Evolutionary conservation across 2,113 vertebrate genomes (phyloP).

Genomic region (Crocuta crocuta): DNA sequence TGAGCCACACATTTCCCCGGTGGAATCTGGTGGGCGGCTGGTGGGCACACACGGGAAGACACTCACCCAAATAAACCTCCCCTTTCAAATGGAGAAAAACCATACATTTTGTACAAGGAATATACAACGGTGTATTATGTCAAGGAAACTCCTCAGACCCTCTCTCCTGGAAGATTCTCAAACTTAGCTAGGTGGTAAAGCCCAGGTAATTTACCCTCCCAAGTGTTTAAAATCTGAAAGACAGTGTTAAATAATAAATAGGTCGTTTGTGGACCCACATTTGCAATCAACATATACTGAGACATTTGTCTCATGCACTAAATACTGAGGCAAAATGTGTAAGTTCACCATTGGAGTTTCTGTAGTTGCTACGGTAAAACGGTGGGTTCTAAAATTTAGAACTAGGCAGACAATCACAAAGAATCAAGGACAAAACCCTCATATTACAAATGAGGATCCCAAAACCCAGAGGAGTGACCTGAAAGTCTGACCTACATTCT

Average conservation of each 20-base stretch:
- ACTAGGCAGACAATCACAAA: background rate
- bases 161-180: background rate
- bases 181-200: background rate
- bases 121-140: background rate
- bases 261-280: background rate
- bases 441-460: background rate
- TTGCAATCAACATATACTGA: background rate
- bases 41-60: too few relatives aligned
- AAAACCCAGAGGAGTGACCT: background rate
- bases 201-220: background rate
- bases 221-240: background rate
- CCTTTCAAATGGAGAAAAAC: background rate
- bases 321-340: background rate
- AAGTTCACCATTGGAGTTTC: background rate
- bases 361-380: background rate
- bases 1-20: background rate
- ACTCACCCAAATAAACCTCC: background rate
- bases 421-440: background rate
- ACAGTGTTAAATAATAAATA: background rate
- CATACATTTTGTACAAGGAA: background rate
- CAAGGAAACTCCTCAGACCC: background rate
- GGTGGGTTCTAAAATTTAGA: background rate
- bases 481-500: background rate
- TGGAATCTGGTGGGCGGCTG: accelerated
- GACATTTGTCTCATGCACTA: background rate